Evolutionary conservation across 2,113 vertebrate genomes (phyloP).

Genomic region (Myotis yumanensis): DNA sequence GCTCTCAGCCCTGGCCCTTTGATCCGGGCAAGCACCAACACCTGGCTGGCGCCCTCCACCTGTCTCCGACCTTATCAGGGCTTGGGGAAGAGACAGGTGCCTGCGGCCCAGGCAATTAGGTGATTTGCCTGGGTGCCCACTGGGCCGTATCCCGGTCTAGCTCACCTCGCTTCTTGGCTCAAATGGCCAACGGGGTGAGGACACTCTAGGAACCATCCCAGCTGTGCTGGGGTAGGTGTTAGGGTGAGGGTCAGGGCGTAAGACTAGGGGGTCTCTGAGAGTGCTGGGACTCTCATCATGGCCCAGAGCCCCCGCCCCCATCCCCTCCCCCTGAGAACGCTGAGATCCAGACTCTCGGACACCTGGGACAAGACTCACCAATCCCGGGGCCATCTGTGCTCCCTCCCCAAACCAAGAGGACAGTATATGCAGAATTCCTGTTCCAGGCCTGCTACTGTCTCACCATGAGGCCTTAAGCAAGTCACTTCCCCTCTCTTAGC

Average conservation of each 20-base stretch:
- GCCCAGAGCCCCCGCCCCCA: background rate
- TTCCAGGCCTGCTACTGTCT: background rate
- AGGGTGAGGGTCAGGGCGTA: background rate
- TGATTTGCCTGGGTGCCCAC: slow-evolving; percentile 43
- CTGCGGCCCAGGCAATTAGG: slow-evolving; percentile 62
- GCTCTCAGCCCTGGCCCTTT: slow-evolving; percentile 59
- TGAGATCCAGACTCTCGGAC: background rate
- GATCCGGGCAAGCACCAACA: slow-evolving; percentile 71
- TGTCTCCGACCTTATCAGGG: slow-evolving; percentile 63
- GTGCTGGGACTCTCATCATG: background rate
- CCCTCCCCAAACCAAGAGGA: background rate
- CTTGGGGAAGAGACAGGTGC: slow-evolving; percentile 67
- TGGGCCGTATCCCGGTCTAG: slow-evolving; percentile 61
- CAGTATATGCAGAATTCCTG: background rate
- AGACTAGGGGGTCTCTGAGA: background rate
- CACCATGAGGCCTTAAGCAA: background rate
- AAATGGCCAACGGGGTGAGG: background rate
- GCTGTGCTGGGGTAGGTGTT: background rate
- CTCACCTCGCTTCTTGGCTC: slow-evolving; percentile 11
- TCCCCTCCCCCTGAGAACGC: background rate
- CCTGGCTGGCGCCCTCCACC: slow-evolving; percentile 67
- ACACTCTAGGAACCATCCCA: background rate
- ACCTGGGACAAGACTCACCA: background rate
- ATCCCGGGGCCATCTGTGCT: background rate
- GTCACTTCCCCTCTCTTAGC: background rate